Evolutionary conservation across 1,140 invertebrate species (phyloP).

Genomic region (Heliconius nattereri): DNA sequence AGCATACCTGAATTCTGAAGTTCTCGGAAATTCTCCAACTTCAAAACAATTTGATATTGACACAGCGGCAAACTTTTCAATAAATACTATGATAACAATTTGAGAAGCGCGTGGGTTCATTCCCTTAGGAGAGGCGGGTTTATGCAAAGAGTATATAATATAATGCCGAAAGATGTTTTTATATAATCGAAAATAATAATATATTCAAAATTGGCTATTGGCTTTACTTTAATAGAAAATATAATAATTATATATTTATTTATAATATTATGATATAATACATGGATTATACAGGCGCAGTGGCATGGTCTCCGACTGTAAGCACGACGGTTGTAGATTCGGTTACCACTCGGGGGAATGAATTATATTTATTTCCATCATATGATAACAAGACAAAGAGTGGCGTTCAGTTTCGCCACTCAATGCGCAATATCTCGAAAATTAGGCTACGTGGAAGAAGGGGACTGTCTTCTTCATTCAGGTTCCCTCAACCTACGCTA

Average conservation of each 20-base stretch:
- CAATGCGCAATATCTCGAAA: too few species aligned
- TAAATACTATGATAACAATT: slow-evolving; percentile 11
- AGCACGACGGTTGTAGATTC: neutral
- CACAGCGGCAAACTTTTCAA: slow-evolving; percentile 1
- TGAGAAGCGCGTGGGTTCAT: neutral
- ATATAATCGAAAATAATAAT: neutral
- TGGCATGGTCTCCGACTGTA: neutral
- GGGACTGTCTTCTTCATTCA: too few species aligned
- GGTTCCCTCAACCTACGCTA: too few species aligned
- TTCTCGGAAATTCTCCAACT: neutral
- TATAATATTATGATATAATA: neutral
- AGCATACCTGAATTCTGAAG: neutral
- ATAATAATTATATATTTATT: neutral
- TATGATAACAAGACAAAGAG: neutral
- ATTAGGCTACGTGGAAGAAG: too few species aligned
- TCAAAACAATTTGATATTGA: slow-evolving; percentile 5
- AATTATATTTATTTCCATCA: neutral
- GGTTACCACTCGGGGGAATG: neutral
- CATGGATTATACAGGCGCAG: too few species aligned
- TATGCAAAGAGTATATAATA: neutral
- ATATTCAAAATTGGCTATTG: neutral
- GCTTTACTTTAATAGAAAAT: neutral
- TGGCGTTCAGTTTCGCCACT: neutral
- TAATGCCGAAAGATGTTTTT: neutral
- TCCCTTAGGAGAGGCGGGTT: neutral